Evolutionary conservation across 2,888 invertebrate species (phyloP).

Genomic region (Pristionchus maxplancki): DNA sequence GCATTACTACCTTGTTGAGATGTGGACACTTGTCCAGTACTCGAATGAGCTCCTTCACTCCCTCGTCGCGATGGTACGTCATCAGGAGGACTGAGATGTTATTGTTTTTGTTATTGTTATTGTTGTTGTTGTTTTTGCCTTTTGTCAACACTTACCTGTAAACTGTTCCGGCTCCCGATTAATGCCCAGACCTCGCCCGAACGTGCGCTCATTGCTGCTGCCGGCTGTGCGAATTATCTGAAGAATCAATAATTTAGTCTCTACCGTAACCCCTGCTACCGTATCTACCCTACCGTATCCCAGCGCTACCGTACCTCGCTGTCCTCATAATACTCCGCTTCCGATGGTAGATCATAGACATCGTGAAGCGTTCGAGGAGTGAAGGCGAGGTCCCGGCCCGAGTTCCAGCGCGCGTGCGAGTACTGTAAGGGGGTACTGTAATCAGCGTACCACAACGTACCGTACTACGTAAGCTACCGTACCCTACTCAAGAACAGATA

Average conservation of each 20-base stretch:
- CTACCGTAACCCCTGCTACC: too few species aligned
- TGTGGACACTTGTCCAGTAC: not conserved
- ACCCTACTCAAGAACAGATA: too few species aligned
- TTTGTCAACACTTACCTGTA: too few species aligned
- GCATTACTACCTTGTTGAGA: slow-evolving; percentile 3
- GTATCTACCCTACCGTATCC: too few species aligned
- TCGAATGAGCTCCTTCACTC: slow-evolving; percentile 17
- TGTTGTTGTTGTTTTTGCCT: too few species aligned
- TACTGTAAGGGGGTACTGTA: too few species aligned
- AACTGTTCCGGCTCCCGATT: slow-evolving; percentile 3
- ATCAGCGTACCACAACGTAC: too few species aligned
- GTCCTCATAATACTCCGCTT: not conserved
- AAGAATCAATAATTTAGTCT: too few species aligned
- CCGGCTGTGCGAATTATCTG: not conserved
- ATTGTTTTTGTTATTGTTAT: too few species aligned
- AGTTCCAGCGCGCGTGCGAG: not conserved
- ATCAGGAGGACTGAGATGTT: not conserved
- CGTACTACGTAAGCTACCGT: too few species aligned
- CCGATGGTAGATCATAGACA: not conserved
- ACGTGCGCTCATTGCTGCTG: not conserved
- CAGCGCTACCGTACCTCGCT: not conserved
- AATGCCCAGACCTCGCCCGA: not conserved
- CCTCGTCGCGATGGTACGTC: slow-evolving; percentile 9
- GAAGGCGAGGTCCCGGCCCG: not conserved
- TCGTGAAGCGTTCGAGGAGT: slow-evolving; percentile 31